phyloP scores from a whole-genome alignment of 2,797 vertebrate genomes.

The Silurus aristotelis region DNA sequence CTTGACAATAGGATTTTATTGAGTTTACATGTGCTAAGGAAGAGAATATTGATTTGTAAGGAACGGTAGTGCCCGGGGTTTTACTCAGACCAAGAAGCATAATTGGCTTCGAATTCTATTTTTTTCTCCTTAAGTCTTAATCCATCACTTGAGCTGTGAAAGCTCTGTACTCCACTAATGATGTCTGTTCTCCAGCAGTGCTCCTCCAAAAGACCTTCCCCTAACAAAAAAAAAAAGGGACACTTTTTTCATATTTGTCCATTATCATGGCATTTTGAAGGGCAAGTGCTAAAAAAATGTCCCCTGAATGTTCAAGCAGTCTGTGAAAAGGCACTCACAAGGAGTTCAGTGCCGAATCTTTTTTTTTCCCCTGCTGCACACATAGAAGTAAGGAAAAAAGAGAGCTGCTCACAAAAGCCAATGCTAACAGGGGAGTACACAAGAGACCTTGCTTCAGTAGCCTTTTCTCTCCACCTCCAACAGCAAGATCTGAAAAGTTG shows the following conservation, averaged over 20 bases:
- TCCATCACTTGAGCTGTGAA: conserved; percentile 21
- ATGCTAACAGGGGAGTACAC: conserved; percentile 27
- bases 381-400: conserved; percentile 45
- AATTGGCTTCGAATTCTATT: conserved; percentile 48
- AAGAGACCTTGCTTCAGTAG: conserved; percentile 19
- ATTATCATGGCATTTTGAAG: conserved; percentile 48
- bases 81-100: conserved; percentile 26
- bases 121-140: conserved; percentile 33
- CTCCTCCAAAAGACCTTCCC: conserved; percentile 16
- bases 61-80: conserved; percentile 13
- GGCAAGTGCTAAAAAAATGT: conserved; percentile 39
- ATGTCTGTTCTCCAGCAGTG: conserved; percentile 34
- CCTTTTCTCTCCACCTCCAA: conserved; percentile 30
- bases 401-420: conserved; percentile 44
- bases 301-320: conserved; percentile 22
- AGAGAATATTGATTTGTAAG: conserved; percentile 46
- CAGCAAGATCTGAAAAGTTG: conserved; percentile 40
- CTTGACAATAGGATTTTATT: conserved; percentile 32
- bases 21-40: conserved; percentile 41
- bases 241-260: conserved; percentile 42
- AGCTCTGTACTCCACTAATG: conserved; percentile 41
- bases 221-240: not conserved
- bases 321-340: conserved; percentile 41
- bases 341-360: conserved; percentile 36
- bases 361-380: conserved; percentile 15